Conservation (phyloP, 2,888 invertebrate genomes). For the Limnephilus auricula region DNA sequence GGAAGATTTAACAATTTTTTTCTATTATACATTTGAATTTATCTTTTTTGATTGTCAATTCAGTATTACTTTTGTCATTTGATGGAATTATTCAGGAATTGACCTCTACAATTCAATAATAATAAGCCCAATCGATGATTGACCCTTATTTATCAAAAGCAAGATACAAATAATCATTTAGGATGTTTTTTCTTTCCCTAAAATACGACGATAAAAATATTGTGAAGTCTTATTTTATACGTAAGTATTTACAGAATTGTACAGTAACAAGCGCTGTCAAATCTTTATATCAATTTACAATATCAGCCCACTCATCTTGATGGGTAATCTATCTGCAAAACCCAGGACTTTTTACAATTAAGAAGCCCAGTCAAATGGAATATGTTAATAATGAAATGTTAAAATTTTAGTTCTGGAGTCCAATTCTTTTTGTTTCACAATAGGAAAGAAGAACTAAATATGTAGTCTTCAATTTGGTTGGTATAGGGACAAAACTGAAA, state of each 20-base stretch:
- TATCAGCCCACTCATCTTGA: background rate
- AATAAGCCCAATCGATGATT: background rate
- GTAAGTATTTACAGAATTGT: background rate
- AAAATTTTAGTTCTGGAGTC: background rate
- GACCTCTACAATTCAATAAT: background rate
- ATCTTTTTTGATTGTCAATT: background rate
- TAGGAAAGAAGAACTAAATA: background rate
- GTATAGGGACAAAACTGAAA: background rate
- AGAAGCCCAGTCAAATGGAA: too few relatives aligned
- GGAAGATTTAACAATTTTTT: background rate
- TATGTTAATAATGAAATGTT: background rate
- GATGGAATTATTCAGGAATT: conserved; percentile 2
- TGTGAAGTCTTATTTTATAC: background rate
- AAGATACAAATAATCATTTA: background rate
- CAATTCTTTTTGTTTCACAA: background rate
- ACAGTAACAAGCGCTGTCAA: background rate
- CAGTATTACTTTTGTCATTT: background rate
- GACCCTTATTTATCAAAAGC: background rate
- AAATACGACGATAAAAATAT: background rate
- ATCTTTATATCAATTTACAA: background rate
- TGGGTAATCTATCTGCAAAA: background rate
- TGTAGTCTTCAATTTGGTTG: background rate
- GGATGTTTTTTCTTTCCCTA: background rate
- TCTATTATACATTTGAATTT: background rate
- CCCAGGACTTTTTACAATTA: background rate